These are phyloP conservation scores for Drosophila dunni DNA, from an alignment of 1,140 invertebrate genomes.

Conservation along the genomic window DNA sequence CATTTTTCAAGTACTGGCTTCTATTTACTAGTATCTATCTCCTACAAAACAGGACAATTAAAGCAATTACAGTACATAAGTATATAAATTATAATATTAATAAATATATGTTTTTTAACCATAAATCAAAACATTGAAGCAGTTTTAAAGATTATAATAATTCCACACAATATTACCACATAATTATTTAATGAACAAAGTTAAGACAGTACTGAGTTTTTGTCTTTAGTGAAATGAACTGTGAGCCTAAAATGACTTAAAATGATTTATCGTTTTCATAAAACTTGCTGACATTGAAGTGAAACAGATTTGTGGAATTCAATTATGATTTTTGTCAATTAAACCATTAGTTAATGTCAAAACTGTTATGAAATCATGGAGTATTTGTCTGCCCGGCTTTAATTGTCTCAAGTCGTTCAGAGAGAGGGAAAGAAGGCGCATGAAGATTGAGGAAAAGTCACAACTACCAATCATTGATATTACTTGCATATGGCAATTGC, in stretches of 20 bases:
- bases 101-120: too few relatives aligned
- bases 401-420: neutral
- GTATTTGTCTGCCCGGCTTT: constrained; percentile 7
- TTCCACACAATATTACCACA: neutral
- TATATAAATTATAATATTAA: too few relatives aligned
- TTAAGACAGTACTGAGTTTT: neutral
- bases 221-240: neutral
- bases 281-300: constrained; percentile 10
- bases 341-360: constrained; percentile 36
- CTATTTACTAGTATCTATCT: neutral
- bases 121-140: too few relatives aligned
- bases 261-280: constrained; percentile 16
- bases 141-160: neutral
- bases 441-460: neutral
- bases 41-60: too few relatives aligned
- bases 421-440: neutral
- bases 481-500: neutral
- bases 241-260: neutral
- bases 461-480: neutral
- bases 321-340: constrained; percentile 39
- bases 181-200: neutral
- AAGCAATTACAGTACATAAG: too few relatives aligned
- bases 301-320: constrained; percentile 28
- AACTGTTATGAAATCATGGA: constrained; percentile 14
- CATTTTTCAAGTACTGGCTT: neutral